phyloP scores from a whole-genome alignment of 2,888 invertebrate genomes.

The Priocnemis perturbator region DNA sequence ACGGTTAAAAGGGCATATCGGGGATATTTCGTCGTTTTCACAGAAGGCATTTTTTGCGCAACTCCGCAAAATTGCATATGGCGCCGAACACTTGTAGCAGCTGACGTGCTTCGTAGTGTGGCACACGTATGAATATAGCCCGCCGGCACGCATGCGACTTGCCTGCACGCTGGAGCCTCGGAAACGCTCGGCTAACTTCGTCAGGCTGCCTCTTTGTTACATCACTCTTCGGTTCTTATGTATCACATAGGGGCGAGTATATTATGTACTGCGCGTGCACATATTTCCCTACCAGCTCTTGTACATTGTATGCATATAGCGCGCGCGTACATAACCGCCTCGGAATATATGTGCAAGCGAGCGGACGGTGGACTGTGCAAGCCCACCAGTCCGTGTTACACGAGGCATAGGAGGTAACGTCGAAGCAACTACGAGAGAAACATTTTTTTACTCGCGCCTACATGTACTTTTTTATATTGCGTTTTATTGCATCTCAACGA shows the following conservation, averaged over 20 bases:
- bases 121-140: constrained; percentile 30
- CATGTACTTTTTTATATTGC: too few species aligned
- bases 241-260: constrained; percentile 58
- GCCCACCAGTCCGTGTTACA: constrained; percentile 52
- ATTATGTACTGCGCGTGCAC: constrained; percentile 53
- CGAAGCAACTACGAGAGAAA: constrained; percentile 34
- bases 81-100: constrained; percentile 64
- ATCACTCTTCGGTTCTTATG: constrained; percentile 67
- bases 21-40: not conserved
- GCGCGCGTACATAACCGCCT: constrained; percentile 40
- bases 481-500: too few species aligned
- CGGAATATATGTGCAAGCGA: constrained; percentile 46
- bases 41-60: constrained; percentile 36
- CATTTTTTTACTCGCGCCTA: too few species aligned
- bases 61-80: constrained; percentile 69
- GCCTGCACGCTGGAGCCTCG: constrained; percentile 51
- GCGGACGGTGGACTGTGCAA: constrained; percentile 35
- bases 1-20: not conserved
- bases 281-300: constrained; percentile 50
- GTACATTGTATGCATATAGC: constrained; percentile 41
- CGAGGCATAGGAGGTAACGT: constrained; percentile 42
- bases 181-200: constrained; percentile 65
- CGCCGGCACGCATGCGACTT: constrained; percentile 50
- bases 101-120: constrained; percentile 55
- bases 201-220: constrained; percentile 69